phyloP scores from a whole-genome alignment of 2,888 invertebrate species.

The Trachelus stipa region DNA sequence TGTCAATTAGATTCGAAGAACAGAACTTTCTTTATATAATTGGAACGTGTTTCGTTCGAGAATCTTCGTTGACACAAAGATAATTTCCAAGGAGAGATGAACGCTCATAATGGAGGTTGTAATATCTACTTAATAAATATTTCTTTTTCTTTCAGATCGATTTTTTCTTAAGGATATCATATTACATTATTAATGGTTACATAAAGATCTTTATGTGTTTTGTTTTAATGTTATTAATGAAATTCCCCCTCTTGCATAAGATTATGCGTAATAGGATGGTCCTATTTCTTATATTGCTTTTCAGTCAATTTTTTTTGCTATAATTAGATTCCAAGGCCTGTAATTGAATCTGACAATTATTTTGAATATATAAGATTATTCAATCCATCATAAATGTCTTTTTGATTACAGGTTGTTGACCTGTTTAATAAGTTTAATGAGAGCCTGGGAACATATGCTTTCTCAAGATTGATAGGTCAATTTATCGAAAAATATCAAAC shows the following conservation, averaged over 20 bases:
- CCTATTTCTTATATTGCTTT: background rate
- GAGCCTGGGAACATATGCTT: slow-evolving; percentile 54
- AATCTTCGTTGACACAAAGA: slow-evolving; percentile 11
- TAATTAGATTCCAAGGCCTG: background rate
- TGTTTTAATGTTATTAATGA: background rate
- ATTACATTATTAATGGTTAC: background rate
- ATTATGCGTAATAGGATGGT: background rate
- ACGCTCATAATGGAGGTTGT: slow-evolving; percentile 56
- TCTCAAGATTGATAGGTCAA: slow-evolving; percentile 59
- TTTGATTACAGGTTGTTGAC: slow-evolving; percentile 55
- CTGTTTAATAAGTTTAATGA: slow-evolving; percentile 57
- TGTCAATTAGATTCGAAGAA: background rate
- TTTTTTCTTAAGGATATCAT: background rate
- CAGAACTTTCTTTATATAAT: slow-evolving; percentile 24
- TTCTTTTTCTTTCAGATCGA: background rate
- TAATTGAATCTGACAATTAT: background rate
- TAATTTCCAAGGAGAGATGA: slow-evolving; percentile 46
- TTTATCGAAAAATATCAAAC: slow-evolving; percentile 54
- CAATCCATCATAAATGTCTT: background rate
- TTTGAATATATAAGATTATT: slow-evolving; percentile 7
- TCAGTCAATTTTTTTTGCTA: background rate
- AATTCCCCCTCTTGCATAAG: background rate
- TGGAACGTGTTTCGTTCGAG: slow-evolving; percentile 23
- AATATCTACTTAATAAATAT: slow-evolving; percentile 12
- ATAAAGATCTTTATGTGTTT: background rate